These are phyloP conservation scores for Pipistrellus kuhlii DNA, from an alignment of 2,797 vertebrate species.

Conservation along the genomic window DNA sequence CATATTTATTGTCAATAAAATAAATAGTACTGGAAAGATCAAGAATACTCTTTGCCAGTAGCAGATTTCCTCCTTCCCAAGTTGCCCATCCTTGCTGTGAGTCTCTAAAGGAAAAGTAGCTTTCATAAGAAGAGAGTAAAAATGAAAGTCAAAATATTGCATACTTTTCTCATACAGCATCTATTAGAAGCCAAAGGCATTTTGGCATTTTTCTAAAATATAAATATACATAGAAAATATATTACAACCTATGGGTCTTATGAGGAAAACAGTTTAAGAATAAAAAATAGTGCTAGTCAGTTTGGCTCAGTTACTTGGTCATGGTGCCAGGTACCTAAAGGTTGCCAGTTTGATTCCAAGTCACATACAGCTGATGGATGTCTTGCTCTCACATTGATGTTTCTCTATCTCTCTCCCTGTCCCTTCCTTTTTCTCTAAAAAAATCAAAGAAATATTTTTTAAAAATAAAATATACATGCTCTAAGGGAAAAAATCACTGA, in stretches of 20 bases:
- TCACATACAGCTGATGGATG: too few relatives aligned
- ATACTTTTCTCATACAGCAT: conserved; percentile 63
- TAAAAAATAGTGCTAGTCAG: background rate
- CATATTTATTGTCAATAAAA: conserved; percentile 58
- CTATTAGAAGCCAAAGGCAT: conserved; percentile 33
- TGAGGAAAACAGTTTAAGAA: conserved; percentile 59
- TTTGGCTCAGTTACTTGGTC: too few relatives aligned
- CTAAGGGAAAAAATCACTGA: conserved; percentile 52
- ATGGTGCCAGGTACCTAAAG: too few relatives aligned
- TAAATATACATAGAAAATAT: conserved; percentile 39
- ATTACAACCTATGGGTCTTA: conserved; percentile 52
- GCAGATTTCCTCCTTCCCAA: background rate
- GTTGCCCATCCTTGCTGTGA: conserved; percentile 38
- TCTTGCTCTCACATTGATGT: too few relatives aligned
- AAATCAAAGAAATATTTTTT: too few relatives aligned
- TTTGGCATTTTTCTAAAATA: conserved; percentile 65
- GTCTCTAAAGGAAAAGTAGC: conserved; percentile 57
- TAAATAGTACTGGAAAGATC: conserved; percentile 31
- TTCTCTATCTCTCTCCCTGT: too few relatives aligned
- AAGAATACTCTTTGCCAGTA: conserved; percentile 54
- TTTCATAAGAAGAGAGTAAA: conserved; percentile 61
- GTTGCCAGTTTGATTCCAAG: too few relatives aligned
- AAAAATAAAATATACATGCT: background rate
- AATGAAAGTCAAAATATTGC: conserved; percentile 55
- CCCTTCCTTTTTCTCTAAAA: too few relatives aligned